A percentile compares a stretch with the other conserved stretches of the same genome.
phyloP scores from a whole-genome alignment of 1,140 invertebrate species.

The Bombus huntii region DNA sequence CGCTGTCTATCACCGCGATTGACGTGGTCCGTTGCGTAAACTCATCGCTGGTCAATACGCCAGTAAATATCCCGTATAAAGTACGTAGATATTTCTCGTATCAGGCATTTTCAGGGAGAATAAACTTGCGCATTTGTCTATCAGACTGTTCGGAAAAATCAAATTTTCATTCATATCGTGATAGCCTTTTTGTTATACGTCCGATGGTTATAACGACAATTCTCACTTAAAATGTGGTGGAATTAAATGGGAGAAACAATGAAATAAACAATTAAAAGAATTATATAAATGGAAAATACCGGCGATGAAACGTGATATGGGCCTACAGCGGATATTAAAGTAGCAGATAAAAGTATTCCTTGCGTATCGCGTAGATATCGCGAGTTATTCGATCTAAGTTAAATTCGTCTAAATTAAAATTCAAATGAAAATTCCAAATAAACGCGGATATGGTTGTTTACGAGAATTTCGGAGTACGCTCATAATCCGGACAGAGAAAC shows the following conservation, averaged over 20 bases:
- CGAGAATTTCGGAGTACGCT: not conserved
- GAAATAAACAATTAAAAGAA: not conserved
- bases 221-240: too few relatives aligned
- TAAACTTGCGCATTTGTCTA: not conserved
- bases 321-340: not conserved
- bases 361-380: not conserved
- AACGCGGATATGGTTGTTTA: not conserved
- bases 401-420: constrained; percentile 2
- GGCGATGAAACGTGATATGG: not conserved
- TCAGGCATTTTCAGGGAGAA: not conserved
- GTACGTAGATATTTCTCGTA: not conserved
- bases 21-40: constrained; percentile 49
- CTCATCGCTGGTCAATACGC: constrained; percentile 26
- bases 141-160: not conserved
- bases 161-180: not conserved
- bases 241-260: too few relatives aligned
- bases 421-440: not conserved
- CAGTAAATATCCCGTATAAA: not conserved
- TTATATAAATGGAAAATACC: not conserved
- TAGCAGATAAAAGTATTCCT: not conserved
- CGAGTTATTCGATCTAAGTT: not conserved
- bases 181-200: too few relatives aligned
- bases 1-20: constrained; percentile 51
- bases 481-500: not conserved
- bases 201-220: too few relatives aligned